These are phyloP conservation scores for Eueides isabella DNA, from an alignment of 1,140 invertebrate genomes.

Conservation along the genomic window DNA sequence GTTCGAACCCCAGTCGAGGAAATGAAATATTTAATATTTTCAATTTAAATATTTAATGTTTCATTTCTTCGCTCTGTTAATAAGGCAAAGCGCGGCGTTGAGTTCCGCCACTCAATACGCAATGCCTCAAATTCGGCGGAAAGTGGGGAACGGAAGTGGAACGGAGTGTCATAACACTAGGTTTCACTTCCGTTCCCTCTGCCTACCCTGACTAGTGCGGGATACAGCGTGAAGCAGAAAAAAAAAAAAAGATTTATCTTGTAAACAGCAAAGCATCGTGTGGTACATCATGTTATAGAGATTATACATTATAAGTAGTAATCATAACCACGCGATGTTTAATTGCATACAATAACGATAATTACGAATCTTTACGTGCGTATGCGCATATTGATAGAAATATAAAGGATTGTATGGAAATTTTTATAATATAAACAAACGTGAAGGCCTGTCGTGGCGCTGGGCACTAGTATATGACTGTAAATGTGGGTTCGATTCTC, in stretches of 20 bases:
- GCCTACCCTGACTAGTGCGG: not conserved
- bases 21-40: no score
- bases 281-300: not conserved
- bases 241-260: not conserved
- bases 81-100: not conserved
- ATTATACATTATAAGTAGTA: not conserved
- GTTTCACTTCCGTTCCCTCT: no score
- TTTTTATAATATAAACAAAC: not conserved
- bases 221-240: not conserved
- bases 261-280: not conserved
- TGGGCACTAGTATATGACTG: no score
- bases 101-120: not conserved
- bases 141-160: not conserved
- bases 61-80: no score
- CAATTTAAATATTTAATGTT: no score
- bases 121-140: not conserved
- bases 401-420: not conserved
- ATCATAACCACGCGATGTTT: slow-evolving; percentile 10
- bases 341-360: slow-evolving; percentile 18
- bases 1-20: not conserved
- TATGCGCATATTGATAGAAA: not conserved
- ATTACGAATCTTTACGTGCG: not conserved
- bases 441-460: no score
- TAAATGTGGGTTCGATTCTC: no score
- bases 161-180: not conserved